Conservation (phyloP, 2,797 vertebrate species). For the Galagoides demidoff region DNA sequence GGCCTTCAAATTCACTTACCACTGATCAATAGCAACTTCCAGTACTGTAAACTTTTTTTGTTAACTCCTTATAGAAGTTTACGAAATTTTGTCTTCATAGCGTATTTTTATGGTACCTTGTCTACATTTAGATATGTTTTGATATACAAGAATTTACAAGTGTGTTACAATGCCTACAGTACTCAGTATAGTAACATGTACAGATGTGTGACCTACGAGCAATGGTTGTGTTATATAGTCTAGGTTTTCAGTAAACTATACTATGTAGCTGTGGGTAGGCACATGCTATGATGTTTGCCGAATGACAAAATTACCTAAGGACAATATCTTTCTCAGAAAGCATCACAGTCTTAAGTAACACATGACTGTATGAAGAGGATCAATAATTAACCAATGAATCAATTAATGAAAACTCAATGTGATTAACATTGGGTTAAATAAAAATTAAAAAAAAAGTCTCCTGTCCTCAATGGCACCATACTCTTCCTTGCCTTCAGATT, state of each 20-base stretch:
- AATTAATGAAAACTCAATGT: neutral
- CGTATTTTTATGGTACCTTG: neutral
- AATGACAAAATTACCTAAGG: neutral
- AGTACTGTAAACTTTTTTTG: neutral
- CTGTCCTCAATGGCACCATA: neutral
- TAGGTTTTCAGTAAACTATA: neutral
- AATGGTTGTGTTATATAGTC: neutral
- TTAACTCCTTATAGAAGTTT: neutral
- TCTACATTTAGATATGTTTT: neutral
- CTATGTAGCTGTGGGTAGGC: neutral
- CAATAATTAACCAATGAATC: neutral
- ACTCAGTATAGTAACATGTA: neutral
- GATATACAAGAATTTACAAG: neutral
- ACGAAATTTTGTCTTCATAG: neutral
- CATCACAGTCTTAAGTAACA: neutral
- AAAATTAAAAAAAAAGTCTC: neutral
- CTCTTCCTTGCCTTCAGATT: neutral
- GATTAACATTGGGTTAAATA: neutral
- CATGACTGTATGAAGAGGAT: neutral
- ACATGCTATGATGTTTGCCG: neutral
- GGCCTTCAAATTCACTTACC: neutral
- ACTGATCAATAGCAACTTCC: neutral
- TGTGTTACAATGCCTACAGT: neutral
- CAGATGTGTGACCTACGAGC: neutral
- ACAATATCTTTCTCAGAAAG: neutral